Evolutionary conservation across 2,888 invertebrate species (phyloP).

Genomic region (Agrochola circellaris): DNA sequence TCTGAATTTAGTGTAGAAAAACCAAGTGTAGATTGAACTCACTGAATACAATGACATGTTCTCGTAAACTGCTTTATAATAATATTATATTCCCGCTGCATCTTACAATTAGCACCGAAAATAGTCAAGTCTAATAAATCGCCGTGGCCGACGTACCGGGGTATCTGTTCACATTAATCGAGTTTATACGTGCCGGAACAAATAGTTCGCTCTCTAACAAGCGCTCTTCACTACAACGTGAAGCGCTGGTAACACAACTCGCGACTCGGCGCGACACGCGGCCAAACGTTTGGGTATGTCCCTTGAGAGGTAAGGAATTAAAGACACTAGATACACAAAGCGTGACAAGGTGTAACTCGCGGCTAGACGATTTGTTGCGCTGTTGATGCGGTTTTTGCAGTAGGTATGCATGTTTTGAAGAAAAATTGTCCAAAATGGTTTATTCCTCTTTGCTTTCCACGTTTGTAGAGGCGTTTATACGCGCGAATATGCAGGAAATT

Average conservation of each 20-base stretch:
- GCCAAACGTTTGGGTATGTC: neutral
- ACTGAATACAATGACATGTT: too few species aligned
- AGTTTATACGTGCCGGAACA: conserved; percentile 75
- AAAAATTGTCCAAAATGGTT: too few species aligned
- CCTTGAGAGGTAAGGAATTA: neutral
- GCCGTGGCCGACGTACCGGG: conserved; percentile 71
- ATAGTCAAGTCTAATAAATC: conserved; percentile 69
- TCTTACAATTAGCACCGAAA: conserved; percentile 45
- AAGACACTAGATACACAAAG: conserved; percentile 6
- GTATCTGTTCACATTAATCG: conserved; percentile 77
- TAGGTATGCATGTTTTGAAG: neutral
- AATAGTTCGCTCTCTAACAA: conserved; percentile 74
- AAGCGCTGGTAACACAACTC: conserved; percentile 40
- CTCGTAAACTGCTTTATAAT: too few species aligned
- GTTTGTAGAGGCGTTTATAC: neutral
- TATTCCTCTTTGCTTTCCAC: too few species aligned
- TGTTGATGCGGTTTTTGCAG: neutral
- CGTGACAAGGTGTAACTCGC: neutral
- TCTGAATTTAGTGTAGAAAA: too few species aligned
- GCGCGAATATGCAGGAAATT: neutral
- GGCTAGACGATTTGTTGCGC: neutral
- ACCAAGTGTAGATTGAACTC: too few species aligned
- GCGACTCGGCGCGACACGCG: conserved; percentile 33
- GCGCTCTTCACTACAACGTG: conserved; percentile 60
- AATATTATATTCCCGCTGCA: too few species aligned